These are phyloP conservation scores for Callinectes sapidus DNA, from an alignment of 2,888 invertebrate genomes.

Conservation along the genomic window DNA sequence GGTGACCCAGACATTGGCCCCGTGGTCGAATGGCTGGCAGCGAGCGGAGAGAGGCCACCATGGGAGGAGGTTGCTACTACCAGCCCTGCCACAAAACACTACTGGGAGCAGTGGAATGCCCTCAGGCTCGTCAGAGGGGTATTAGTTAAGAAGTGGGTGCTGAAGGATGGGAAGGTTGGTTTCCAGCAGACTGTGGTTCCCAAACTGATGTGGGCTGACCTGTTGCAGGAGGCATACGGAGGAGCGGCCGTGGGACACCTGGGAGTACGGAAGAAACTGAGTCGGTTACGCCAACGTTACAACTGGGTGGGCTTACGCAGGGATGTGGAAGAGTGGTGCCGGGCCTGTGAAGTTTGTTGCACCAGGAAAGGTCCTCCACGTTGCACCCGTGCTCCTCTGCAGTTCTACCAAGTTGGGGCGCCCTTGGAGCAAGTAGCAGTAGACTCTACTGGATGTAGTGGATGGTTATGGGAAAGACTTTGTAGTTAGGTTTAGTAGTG, in stretches of 20 bases:
- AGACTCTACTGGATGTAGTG: too few species aligned
- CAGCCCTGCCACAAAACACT: conserved; percentile 13
- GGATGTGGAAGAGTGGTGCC: too few species aligned
- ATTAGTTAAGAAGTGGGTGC: too few species aligned
- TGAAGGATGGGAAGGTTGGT: too few species aligned
- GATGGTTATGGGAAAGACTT: too few species aligned
- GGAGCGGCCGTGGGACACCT: not conserved
- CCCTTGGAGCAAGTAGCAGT: conserved; percentile 47
- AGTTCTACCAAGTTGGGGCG: not conserved
- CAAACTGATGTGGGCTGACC: not conserved
- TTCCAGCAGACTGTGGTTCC: too few species aligned
- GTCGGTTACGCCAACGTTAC: not conserved
- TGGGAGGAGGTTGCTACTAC: not conserved
- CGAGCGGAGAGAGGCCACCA: not conserved
- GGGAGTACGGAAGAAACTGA: not conserved
- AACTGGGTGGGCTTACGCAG: not conserved
- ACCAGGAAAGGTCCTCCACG: conserved; percentile 41
- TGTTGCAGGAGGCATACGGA: not conserved
- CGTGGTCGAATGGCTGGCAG: not conserved
- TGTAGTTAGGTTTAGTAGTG: too few species aligned
- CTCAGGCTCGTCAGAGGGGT: too few species aligned
- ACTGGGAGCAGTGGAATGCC: not conserved
- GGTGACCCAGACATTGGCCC: not conserved
- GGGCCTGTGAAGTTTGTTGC: not conserved
- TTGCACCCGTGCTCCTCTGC: not conserved